Percentiles rank a stretch among this genome's conserved stretches.
These are phyloP conservation scores for Amblyornis subalaris DNA, from an alignment of 2,113 vertebrate genomes.

Conservation along the genomic window DNA sequence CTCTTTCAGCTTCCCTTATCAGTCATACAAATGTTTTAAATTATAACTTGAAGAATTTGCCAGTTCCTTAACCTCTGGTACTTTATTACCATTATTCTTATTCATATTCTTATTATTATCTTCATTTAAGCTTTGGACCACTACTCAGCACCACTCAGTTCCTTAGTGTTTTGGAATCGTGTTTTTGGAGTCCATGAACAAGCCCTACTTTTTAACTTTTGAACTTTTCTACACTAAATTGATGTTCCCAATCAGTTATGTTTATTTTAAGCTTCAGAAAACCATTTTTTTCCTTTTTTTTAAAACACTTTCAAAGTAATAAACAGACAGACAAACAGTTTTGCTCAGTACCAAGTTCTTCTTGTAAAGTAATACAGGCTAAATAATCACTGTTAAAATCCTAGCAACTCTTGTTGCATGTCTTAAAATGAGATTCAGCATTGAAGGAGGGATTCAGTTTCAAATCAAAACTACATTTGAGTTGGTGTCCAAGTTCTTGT, in stretches of 20 bases:
- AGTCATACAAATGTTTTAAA: neutral
- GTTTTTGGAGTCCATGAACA: neutral
- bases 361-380: neutral
- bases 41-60: neutral
- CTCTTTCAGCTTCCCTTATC: neutral
- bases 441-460: neutral
- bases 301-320: neutral
- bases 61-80: neutral
- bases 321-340: neutral
- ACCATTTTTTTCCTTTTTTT: too few relatives aligned
- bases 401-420: neutral
- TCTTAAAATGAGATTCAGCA: neutral
- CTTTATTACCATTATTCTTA: neutral
- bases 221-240: neutral
- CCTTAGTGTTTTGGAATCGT: neutral
- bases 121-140: neutral
- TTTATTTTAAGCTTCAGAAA: neutral
- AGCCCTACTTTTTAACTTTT: neutral
- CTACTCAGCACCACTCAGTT: neutral
- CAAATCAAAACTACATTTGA: neutral
- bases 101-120: rapidly evolving
- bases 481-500: neutral
- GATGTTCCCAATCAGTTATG: neutral
- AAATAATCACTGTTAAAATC: neutral
- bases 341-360: neutral